A percentile compares a stretch with the other conserved stretches of the same genome.
Conservation (phyloP, 2,888 invertebrate species). For the Drosophila melanosoma region DNA sequence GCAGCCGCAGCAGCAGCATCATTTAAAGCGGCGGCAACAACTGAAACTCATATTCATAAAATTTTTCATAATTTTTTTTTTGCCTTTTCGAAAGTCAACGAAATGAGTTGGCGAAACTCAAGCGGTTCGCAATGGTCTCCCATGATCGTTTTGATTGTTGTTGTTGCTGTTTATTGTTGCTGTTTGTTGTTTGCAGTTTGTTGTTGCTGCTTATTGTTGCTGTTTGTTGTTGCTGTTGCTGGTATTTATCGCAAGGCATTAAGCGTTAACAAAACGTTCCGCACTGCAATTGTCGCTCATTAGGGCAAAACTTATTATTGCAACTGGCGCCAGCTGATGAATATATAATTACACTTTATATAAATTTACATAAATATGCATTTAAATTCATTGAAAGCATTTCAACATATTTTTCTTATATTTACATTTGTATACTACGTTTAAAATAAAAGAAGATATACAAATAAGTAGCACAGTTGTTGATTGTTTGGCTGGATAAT, state of each 20-base stretch:
- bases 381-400: conserved; percentile 41
- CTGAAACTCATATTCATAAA: conserved; percentile 54
- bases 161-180: conserved; percentile 18
- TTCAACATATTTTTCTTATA: conserved; percentile 17
- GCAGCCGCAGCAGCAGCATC: conserved; percentile 35
- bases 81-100: conserved; percentile 48
- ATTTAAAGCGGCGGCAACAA: conserved; percentile 29
- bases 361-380: conserved; percentile 34
- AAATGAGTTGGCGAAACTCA: conserved; percentile 70
- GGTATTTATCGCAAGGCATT: conserved; percentile 48
- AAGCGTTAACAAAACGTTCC: conserved; percentile 57
- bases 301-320: conserved; percentile 47
- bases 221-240: conserved; percentile 31
- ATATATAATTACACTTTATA: conserved; percentile 48
- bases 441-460: not conserved
- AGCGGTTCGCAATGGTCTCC: conserved; percentile 58
- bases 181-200: conserved; percentile 25
- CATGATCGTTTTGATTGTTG: conserved; percentile 59
- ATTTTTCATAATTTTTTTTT: conserved; percentile 21
- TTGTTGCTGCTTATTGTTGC: conserved; percentile 14
- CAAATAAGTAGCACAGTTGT: not conserved
- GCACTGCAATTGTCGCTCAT: conserved; percentile 55
- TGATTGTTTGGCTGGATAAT: not conserved
- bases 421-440: not conserved
- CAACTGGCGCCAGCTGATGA: conserved; percentile 40